Percentiles rank a stretch among this genome's conserved stretches.
Evolutionary conservation across 1,140 invertebrate genomes (phyloP).

Genomic region (Aphaenogaster rudis): DNA sequence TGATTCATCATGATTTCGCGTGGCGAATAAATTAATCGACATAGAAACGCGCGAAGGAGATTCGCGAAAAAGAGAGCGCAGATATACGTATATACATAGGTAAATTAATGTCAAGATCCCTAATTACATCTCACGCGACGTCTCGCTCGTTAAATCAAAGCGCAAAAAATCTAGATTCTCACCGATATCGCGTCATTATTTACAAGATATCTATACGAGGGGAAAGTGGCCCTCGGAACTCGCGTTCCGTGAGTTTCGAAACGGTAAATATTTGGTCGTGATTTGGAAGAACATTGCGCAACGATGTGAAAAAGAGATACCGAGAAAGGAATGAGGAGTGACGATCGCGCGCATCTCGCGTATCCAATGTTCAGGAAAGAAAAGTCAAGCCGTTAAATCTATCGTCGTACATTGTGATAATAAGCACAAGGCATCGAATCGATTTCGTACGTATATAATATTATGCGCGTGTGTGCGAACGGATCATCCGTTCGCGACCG

Average conservation of each 20-base stretch:
- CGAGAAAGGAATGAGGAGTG: slow-evolving; percentile 59
- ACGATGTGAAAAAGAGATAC: slow-evolving; percentile 76
- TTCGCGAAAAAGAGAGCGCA: slow-evolving; percentile 11
- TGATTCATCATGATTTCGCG: slow-evolving; percentile 34
- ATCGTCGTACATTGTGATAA: slow-evolving; percentile 48
- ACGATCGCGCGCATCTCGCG: slow-evolving; percentile 11
- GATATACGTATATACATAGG: slow-evolving; percentile 3
- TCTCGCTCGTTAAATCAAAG: slow-evolving; percentile 20
- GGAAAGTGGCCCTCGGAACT: slow-evolving; percentile 1
- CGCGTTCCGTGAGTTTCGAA: slow-evolving; percentile 15
- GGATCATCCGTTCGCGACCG: slow-evolving; percentile 1
- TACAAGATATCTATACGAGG: neutral
- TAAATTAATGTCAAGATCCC: slow-evolving; percentile 29
- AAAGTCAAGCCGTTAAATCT: slow-evolving; percentile 55
- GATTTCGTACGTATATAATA: slow-evolving; percentile 45
- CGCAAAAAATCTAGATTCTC: slow-evolving; percentile 1
- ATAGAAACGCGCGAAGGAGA: slow-evolving; percentile 9
- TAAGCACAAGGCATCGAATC: slow-evolving; percentile 58
- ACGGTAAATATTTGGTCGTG: slow-evolving; percentile 62
- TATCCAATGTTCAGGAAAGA: slow-evolving; percentile 9
- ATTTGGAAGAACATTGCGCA: slow-evolving; percentile 73
- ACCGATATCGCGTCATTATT: slow-evolving; percentile 13
- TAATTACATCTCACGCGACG: neutral
- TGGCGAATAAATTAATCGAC: slow-evolving; percentile 36
- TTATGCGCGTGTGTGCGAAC: slow-evolving; percentile 25